Evolutionary conservation across 2,888 invertebrate genomes (phyloP), one percentile per base, ranked within the genome.

Genomic region (Coelopa pilipes): DNA sequence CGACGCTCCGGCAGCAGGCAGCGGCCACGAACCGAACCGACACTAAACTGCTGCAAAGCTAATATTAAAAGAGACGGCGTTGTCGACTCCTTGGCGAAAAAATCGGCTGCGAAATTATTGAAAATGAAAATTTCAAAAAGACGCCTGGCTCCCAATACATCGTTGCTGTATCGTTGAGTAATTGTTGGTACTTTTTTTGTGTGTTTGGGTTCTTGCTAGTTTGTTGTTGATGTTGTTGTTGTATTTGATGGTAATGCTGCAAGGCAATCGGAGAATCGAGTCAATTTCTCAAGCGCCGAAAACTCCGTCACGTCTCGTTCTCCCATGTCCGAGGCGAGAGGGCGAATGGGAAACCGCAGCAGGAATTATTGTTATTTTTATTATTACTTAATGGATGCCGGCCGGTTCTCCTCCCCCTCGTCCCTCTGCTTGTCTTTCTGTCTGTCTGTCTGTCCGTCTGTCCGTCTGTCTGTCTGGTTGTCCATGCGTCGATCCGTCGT

Each of bases 391-490:
- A 69, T n/a, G 19, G 69, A 50, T 62, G 60, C 55, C 34, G 34
- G 34, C 34, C 34, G 34, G 34, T 34, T 34, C 34, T 34, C 34
- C 34, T 7, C 7, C 34, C 34, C 7, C 34, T 34, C 34, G 34
- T 34, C 65, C 68, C 72, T 50, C 73, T 34, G 57, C 68, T 69
- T 75, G 75, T 50, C 70, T 69, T 72, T 57, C 74, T 76, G 76
- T 12, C 72, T 74, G 76, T 50, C 72, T 74, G 74, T 65, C 65
- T 70, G 73, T 50, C 73, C 46, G 57, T 68, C 67, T 75, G 75
- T 50, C 70, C 67, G 73, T 57, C 74, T 76, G 76, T 12, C 72
- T 74, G 76, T 50, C 72, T 74, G 74, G 10, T 62, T 66, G 67
- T 24, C 34, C 67, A 69, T 55, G 53, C 45, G 50, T 34, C 24